A percentile compares a stretch with the other conserved stretches of the same genome.
Conservation (phyloP, 2,797 vertebrate genomes). For the Phataginus tricuspis region DNA sequence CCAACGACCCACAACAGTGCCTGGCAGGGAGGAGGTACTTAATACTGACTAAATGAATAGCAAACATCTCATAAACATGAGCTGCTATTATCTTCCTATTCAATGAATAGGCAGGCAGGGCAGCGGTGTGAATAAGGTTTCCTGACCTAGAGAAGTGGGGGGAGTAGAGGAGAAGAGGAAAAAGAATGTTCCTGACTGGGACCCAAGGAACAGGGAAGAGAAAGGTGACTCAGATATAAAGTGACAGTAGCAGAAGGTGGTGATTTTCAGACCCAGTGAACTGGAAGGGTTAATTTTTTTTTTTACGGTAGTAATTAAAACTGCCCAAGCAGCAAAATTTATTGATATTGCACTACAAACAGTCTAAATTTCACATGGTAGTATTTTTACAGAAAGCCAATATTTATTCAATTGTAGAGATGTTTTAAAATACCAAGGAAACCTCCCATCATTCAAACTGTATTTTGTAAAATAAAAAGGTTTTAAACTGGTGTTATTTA, state of each 20-base stretch:
- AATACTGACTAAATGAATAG: neutral
- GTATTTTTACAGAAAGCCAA: conserved; percentile 76
- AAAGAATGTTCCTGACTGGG: neutral
- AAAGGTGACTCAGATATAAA: neutral
- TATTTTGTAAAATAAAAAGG: conserved; percentile 56
- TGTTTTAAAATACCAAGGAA: conserved; percentile 58
- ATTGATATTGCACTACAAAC: conserved; percentile 62
- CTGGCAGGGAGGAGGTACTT: neutral
- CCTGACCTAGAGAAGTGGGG: neutral
- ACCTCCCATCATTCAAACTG: neutral
- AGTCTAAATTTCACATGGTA: conserved; percentile 64
- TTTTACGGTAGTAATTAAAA: conserved; percentile 47
- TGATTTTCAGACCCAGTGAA: neutral
- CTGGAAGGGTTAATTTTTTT: neutral
- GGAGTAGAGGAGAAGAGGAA: neutral
- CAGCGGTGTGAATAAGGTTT: neutral
- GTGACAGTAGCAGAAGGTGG: neutral
- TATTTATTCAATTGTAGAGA: conserved; percentile 67
- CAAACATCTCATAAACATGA: neutral
- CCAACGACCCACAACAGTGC: neutral
- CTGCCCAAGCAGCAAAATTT: conserved; percentile 58
- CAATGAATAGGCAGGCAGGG: neutral
- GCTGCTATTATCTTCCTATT: neutral
- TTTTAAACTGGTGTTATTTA: conserved; percentile 61
- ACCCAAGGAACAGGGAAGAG: neutral